Base-by-base conservation (phyloP, 2,888 invertebrate genomes). In the Clusia tigrina region DNA sequence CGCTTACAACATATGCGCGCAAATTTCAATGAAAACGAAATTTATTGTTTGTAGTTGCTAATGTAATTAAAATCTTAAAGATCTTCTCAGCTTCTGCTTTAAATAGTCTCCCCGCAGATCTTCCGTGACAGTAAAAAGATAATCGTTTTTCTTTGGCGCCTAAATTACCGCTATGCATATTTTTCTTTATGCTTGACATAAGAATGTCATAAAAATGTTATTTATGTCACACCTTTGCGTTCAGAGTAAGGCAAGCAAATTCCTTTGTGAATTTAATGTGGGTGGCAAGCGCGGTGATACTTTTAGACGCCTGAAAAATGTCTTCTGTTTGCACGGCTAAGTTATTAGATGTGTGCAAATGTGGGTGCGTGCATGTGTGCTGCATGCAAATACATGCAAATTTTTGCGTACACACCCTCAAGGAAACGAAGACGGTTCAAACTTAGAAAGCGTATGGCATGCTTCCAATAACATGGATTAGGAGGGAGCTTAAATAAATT, bases 11-110 rank as follows among this genome's bases (percentile, higher is more conserved):
- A 6, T n/a, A 1, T n/a, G n/a, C 54, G 24, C 46, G 52, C 22
- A 53, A 54, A 58, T 22, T 24, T 54, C 53, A 23, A 25, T 18
- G 56, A 25, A 32, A 22, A 6, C 18, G 20, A 61, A 64, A 64
- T 64, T 64, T 64, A 64, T 65, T 20, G 53, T 59, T 32, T 32
- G 26, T 60, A 59, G 59, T 61, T 65, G 58, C 5, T 23, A 59
- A 48, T 53, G 59, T 65, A 65, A 65, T 65, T 65, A 62, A 65
- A 59, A 54, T 46, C 18, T 58, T 58, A 22, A 23, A 22, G 24
- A 6, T 9, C 32, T 42, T 42, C n/a, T 42, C 42, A n/a, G 9
- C n/a, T 42, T 6, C 9, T n/a, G 9, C n/a, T 6, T 42, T 9
- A 3, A 42, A 3, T 6, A 9, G 12, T 15, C n/a, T n/a, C 3